phyloP scores from a whole-genome alignment of 2,888 invertebrate genomes.

The Chaitophorus viminalis region DNA sequence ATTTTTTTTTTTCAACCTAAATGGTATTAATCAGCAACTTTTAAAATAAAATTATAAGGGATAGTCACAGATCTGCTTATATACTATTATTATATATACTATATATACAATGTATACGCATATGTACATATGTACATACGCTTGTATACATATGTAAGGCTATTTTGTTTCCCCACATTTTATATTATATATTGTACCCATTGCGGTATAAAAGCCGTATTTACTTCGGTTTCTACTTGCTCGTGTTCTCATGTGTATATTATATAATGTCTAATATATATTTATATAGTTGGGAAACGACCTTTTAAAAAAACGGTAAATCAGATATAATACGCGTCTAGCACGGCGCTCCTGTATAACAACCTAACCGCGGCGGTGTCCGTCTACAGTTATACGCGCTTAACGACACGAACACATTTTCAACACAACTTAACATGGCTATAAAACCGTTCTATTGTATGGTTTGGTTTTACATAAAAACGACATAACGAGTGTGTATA shows the following conservation, averaged over 20 bases:
- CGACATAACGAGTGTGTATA: conserved; percentile 9
- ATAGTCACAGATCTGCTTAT: too few species aligned
- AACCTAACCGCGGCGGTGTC: too few species aligned
- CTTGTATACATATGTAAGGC: too few species aligned
- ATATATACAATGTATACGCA: too few species aligned
- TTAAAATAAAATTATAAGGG: too few species aligned
- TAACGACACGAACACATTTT: conserved; percentile 50
- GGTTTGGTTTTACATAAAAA: conserved; percentile 43
- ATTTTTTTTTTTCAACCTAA: too few species aligned
- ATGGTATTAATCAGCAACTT: too few species aligned
- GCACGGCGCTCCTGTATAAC: too few species aligned
- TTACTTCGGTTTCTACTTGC: not conserved
- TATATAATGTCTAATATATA: not conserved
- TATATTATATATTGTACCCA: not conserved
- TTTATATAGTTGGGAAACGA: conserved; percentile 28
- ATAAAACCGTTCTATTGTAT: conserved; percentile 30
- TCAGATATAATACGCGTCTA: not conserved
- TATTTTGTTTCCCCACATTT: not conserved
- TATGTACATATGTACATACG: too few species aligned
- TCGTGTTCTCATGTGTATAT: not conserved
- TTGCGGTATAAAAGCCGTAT: not conserved
- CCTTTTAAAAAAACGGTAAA: conserved; percentile 44
- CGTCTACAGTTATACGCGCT: conserved; percentile 21
- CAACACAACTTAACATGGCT: conserved; percentile 39
- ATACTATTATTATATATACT: too few species aligned